Percentiles rank a stretch among this genome's conserved stretches.
These are phyloP conservation scores for Hippocampus guttulatus DNA, from an alignment of 2,113 vertebrate genomes.

Conservation along the genomic window DNA sequence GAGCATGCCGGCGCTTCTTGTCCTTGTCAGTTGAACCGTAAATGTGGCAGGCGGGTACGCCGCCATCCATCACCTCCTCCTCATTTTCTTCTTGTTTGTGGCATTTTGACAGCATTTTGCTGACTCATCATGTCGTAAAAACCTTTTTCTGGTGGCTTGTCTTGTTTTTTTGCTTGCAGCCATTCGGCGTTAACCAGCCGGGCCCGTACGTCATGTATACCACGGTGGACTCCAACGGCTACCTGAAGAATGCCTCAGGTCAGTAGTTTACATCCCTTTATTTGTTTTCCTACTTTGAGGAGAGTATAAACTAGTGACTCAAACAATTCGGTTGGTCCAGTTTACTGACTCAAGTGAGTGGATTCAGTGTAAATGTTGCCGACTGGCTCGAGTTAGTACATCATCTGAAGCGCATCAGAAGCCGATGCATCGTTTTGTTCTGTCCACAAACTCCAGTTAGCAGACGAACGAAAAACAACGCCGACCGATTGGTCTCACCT, in stretches of 20 bases:
- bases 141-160: not conserved
- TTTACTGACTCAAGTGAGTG: not conserved
- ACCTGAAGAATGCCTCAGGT: slow-evolving; percentile 95
- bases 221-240: slow-evolving; percentile 89
- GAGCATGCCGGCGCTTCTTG: not conserved
- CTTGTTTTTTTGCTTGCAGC: slow-evolving; percentile 65
- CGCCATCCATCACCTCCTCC: slow-evolving; percentile 54
- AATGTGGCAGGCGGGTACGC: slow-evolving; percentile 36
- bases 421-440: not conserved
- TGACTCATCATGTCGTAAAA: not conserved
- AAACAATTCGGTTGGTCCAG: no score
- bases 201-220: slow-evolving; percentile 97
- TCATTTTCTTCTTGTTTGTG: slow-evolving; percentile 16
- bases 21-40: slow-evolving; percentile 37
- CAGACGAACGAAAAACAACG: not conserved
- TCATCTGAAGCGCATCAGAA: not conserved
- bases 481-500: not conserved
- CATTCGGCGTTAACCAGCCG: slow-evolving; percentile 95
- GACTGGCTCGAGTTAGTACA: not conserved
- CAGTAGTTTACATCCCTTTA: slow-evolving; percentile 40
- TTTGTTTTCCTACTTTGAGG: not conserved
- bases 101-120: not conserved
- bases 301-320: not conserved
- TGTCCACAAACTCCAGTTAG: not conserved
- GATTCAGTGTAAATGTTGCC: not conserved